A percentile compares a stretch with the other conserved stretches of the same genome.
Conservation (phyloP, 2,888 invertebrate species). For the Torymus aiolomorphi region DNA sequence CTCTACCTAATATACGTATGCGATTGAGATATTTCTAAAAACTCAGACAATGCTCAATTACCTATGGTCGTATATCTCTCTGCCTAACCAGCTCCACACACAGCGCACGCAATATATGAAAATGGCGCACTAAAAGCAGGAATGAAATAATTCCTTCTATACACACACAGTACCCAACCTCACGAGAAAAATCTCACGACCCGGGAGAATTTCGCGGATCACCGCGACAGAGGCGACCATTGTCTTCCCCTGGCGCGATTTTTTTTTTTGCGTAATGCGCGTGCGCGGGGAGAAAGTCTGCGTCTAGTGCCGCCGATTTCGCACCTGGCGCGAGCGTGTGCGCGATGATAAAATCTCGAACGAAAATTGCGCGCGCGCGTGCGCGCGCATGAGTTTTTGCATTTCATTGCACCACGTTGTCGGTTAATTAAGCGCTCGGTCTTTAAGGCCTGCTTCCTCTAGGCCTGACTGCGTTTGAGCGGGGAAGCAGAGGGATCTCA, state of each 20-base stretch:
- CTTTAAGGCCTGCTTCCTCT: background rate
- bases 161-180: too few relatives aligned
- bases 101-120: constrained; percentile 15
- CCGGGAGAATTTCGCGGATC: constrained; percentile 17
- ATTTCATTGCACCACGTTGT: constrained; percentile 32
- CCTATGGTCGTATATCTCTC: background rate
- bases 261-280: constrained; percentile 18
- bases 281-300: background rate
- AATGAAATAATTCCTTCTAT: constrained; percentile 1
- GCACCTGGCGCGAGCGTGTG: background rate
- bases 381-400: background rate
- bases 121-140: constrained; percentile 4
- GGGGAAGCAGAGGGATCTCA: too few relatives aligned
- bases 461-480: too few relatives aligned
- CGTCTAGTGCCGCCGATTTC: background rate
- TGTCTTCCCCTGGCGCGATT: background rate
- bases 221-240: background rate
- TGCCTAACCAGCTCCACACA: background rate
- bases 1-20: too few relatives aligned
- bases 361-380: constrained; percentile 10
- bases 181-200: constrained; percentile 45
- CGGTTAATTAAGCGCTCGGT: constrained; percentile 23
- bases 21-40: background rate
- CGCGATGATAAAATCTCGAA: constrained; percentile 35
- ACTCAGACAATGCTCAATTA: constrained; percentile 48